A percentile compares a stretch with the other conserved stretches of the same genome.
These are phyloP conservation scores for Diorhabda carinulata DNA, from an alignment of 1,140 invertebrate genomes.

Conservation along the genomic window DNA sequence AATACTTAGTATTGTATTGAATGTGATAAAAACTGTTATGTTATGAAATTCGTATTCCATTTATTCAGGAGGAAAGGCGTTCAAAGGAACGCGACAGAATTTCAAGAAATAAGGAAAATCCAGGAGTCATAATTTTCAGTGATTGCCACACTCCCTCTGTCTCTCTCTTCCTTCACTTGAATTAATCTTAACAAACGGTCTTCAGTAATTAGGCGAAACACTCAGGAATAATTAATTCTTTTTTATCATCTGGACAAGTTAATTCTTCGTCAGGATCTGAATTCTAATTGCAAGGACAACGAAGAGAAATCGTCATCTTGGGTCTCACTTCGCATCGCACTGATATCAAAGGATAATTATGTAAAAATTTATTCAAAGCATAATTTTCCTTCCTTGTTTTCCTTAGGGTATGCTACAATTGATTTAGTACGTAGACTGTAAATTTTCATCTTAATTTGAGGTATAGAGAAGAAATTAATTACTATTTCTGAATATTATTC, in stretches of 20 bases:
- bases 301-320: background rate
- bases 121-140: background rate
- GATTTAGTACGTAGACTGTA: too few relatives aligned
- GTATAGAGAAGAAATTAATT: too few relatives aligned
- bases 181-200: constrained; percentile 2
- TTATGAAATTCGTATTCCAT: too few relatives aligned
- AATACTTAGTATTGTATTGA: too few relatives aligned
- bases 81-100: background rate
- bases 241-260: constrained; percentile 2
- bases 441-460: too few relatives aligned
- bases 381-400: background rate
- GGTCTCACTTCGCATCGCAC: background rate
- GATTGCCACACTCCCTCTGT: background rate
- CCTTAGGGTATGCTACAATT: too few relatives aligned
- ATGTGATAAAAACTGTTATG: too few relatives aligned
- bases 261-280: background rate
- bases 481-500: too few relatives aligned
- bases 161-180: background rate
- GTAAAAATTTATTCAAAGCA: background rate
- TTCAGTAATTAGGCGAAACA: background rate
- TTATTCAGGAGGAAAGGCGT: too few relatives aligned
- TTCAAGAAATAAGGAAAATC: background rate
- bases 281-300: background rate
- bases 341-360: constrained; percentile 1
- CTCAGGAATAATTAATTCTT: constrained; percentile 3